A percentile compares a stretch with the other conserved stretches of the same genome.
phyloP scores from a whole-genome alignment of 2,797 vertebrate species.

The Chromis chromis region DNA sequence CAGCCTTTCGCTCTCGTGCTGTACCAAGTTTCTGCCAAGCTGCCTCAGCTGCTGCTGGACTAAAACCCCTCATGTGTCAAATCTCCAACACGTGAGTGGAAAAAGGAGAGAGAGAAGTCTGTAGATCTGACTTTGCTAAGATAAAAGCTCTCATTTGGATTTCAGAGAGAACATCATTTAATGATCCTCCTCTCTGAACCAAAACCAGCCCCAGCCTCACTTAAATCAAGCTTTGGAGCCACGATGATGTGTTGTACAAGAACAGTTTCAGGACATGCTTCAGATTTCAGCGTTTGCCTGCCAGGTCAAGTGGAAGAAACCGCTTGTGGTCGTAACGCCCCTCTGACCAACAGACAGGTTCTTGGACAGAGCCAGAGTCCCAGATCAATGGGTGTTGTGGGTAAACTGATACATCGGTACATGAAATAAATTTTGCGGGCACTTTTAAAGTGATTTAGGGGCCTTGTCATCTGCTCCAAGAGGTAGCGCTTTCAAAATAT shows the following conservation, averaged over 20 bases:
- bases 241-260: slow-evolving; percentile 3
- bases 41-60: slow-evolving; percentile 36
- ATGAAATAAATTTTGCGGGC: slow-evolving; percentile 67
- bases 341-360: slow-evolving; percentile 65
- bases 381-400: slow-evolving; percentile 49
- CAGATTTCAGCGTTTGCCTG: slow-evolving; percentile 54
- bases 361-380: slow-evolving; percentile 52
- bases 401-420: slow-evolving; percentile 68
- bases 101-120: slow-evolving; percentile 11
- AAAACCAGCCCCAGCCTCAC: slow-evolving; percentile 21
- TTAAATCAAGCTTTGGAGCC: slow-evolving; percentile 24
- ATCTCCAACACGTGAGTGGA: slow-evolving; percentile 7
- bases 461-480: slow-evolving; percentile 38
- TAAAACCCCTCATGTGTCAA: slow-evolving; percentile 15
- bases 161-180: slow-evolving; percentile 22
- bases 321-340: slow-evolving; percentile 43
- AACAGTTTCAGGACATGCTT: slow-evolving; percentile 27
- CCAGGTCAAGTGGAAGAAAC: slow-evolving; percentile 63
- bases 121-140: slow-evolving; percentile 6
- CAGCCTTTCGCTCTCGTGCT: slow-evolving; percentile 27
- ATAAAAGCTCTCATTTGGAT: slow-evolving; percentile 5
- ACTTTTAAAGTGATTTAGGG: slow-evolving; percentile 64
- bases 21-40: slow-evolving; percentile 26
- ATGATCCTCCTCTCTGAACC: slow-evolving; percentile 3
- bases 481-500: slow-evolving; percentile 55